Conservation (phyloP, 2,113 vertebrate genomes). For the Microtus richardsoni region DNA sequence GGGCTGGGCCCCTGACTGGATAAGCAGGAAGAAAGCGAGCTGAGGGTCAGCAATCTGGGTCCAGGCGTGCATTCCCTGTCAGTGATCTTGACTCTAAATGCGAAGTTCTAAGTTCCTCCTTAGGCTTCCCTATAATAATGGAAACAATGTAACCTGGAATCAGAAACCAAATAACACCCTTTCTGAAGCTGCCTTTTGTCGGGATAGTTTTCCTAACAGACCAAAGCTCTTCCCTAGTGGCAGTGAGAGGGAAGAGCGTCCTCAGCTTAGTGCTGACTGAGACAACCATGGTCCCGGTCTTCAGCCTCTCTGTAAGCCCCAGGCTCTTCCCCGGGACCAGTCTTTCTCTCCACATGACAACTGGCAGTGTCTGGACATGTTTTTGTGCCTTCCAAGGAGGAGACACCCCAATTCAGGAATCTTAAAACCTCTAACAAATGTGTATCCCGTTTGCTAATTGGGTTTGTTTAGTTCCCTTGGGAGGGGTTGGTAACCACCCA, state of each 20-base stretch:
- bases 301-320: not conserved
- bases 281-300: fast-evolving
- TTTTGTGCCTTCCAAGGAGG: not conserved
- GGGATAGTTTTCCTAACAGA: not conserved
- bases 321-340: not conserved
- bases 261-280: not conserved
- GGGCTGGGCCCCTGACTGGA: not conserved
- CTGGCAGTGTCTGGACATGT: not conserved
- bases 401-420: not conserved
- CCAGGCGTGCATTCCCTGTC: not conserved
- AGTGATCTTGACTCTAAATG: not conserved
- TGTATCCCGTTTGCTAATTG: not conserved
- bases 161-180: not conserved
- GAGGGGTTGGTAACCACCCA: not conserved
- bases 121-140: not conserved
- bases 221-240: not conserved
- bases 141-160: not conserved
- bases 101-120: not conserved
- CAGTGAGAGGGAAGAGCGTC: not conserved
- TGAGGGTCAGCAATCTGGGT: not conserved
- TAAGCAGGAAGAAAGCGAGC: not conserved
- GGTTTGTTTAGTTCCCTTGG: not conserved
- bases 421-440: not conserved
- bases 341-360: not conserved
- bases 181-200: not conserved